phyloP scores from a whole-genome alignment of 2,888 invertebrate genomes.

The Calameuta idolon region DNA sequence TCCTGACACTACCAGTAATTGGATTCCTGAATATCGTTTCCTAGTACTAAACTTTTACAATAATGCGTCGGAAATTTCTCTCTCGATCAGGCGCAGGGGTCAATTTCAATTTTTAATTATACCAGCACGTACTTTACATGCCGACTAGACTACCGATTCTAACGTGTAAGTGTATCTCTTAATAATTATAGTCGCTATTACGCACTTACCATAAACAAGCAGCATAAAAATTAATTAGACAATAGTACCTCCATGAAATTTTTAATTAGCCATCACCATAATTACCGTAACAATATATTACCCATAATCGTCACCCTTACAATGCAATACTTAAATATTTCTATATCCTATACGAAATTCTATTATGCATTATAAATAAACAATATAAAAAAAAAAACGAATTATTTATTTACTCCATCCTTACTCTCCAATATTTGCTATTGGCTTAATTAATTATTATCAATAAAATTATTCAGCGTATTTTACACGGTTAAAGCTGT shows the following conservation, averaged over 20 bases:
- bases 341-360: background rate
- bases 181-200: background rate
- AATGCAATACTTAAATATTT: background rate
- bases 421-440: background rate
- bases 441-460: background rate
- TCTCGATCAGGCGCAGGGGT: background rate
- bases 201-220: background rate
- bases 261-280: background rate
- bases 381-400: background rate
- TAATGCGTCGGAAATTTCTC: constrained; percentile 18
- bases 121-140: background rate
- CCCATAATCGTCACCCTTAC: background rate
- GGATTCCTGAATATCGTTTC: constrained; percentile 24
- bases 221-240: background rate
- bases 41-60: constrained; percentile 21
- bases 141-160: background rate
- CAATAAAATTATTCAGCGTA: background rate
- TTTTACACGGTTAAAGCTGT: background rate
- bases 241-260: background rate
- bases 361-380: background rate
- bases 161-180: background rate
- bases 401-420: background rate
- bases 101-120: background rate
- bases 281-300: background rate
- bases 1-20: constrained; percentile 26